Conservation (phyloP, 2,888 invertebrate species). For the Gari tellinella region DNA sequence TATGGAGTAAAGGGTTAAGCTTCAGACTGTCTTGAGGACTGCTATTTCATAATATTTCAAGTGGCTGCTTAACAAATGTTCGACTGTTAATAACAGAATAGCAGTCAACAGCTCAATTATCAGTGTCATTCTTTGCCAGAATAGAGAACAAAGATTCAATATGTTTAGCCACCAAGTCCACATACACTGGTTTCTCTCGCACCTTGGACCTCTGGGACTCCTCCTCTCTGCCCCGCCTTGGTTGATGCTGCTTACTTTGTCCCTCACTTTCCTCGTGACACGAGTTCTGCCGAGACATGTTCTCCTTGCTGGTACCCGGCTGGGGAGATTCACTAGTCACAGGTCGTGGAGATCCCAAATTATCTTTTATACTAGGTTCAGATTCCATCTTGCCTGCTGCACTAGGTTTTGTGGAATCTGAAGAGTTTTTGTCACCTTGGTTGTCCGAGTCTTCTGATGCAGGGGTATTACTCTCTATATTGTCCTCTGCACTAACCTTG, state of each 20-base stretch:
- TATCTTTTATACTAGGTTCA: conserved; percentile 56
- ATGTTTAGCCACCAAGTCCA: conserved; percentile 77
- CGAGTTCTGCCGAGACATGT: conserved; percentile 18
- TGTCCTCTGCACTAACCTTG: conserved; percentile 7
- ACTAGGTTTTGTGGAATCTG: conserved; percentile 4
- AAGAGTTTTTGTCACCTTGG: conserved; percentile 24
- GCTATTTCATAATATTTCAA: neutral
- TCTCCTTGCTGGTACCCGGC: conserved; percentile 53
- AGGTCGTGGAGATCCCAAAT: conserved; percentile 55
- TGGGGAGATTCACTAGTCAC: conserved; percentile 57
- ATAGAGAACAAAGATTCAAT: conserved; percentile 72
- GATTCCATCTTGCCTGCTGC: conserved; percentile 31
- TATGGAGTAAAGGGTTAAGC: no score
- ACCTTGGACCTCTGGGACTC: conserved; percentile 31
- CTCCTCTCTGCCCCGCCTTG: conserved; percentile 23
- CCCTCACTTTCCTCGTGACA: conserved; percentile 28
- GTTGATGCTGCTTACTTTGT: conserved; percentile 14
- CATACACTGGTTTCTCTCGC: conserved; percentile 70
- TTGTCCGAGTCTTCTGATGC: conserved; percentile 21
- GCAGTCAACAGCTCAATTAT: conserved; percentile 8
- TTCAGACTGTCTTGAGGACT: neutral
- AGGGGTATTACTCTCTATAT: conserved; percentile 2
- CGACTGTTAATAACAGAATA: neutral
- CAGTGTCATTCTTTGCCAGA: conserved; percentile 37
- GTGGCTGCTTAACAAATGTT: neutral